Conservation (phyloP, 2,888 invertebrate genomes). For the Agriopis marginaria region DNA sequence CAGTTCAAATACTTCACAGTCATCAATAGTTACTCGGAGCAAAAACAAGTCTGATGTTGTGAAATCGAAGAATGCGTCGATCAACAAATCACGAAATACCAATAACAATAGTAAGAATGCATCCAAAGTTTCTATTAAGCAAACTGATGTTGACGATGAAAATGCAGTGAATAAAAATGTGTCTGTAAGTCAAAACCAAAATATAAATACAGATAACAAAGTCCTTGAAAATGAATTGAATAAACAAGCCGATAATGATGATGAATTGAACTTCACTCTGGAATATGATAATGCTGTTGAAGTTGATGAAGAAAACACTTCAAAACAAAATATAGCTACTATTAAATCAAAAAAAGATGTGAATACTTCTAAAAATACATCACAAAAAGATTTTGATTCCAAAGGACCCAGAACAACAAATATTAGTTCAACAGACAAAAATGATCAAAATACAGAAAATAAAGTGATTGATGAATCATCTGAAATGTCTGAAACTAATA, state of each 20-base stretch:
- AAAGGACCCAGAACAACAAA: neutral
- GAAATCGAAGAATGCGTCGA: conserved; percentile 7
- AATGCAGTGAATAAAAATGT: neutral
- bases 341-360: neutral
- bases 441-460: conserved; percentile 16
- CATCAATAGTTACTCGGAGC: conserved; percentile 29
- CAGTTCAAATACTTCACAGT: conserved; percentile 31
- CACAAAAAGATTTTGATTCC: conserved; percentile 11
- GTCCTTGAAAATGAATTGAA: neutral
- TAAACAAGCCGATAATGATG: conserved; percentile 18
- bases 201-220: neutral
- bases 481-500: neutral
- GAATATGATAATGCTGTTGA: conserved; percentile 29
- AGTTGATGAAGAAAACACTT: neutral
- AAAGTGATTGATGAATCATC: conserved; percentile 27
- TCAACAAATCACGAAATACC: conserved; percentile 3
- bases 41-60: conserved; percentile 16
- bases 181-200: neutral
- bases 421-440: conserved; percentile 8
- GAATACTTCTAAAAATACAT: conserved; percentile 7
- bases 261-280: conserved; percentile 41
- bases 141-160: neutral
- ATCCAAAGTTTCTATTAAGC: neutral
- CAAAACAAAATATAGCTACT: neutral
- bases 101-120: conserved; percentile 2